Conservation (phyloP, 1,140 invertebrate species). For the Heterodera carotae region DNA sequence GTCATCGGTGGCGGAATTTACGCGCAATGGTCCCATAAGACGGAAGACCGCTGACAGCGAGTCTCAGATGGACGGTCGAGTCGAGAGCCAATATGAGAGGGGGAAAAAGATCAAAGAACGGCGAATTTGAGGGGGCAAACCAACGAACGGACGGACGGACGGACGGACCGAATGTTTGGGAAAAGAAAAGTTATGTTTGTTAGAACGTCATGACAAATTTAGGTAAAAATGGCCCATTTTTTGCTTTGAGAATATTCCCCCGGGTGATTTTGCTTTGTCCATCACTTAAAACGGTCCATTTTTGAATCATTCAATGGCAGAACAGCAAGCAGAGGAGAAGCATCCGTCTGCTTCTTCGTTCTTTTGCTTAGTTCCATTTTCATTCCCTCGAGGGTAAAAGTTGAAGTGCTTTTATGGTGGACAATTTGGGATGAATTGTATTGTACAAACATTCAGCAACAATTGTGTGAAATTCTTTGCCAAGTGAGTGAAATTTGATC, state of each 20-base stretch:
- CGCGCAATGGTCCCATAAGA: background rate
- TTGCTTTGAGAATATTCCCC: no score
- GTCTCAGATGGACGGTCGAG: background rate
- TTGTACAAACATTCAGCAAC: background rate
- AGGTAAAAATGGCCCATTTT: no score
- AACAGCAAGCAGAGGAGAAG: no score
- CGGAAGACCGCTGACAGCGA: no score
- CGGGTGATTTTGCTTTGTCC: no score
- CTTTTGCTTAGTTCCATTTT: background rate
- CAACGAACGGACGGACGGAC: background rate
- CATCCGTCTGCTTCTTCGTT: no score
- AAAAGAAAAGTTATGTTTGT: no score
- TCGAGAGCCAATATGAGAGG: background rate
- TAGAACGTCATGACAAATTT: no score
- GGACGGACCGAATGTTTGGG: background rate
- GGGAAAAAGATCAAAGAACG: background rate
- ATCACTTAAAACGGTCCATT: no score
- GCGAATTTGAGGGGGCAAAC: no score
- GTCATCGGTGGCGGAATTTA: background rate
- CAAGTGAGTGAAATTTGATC: background rate
- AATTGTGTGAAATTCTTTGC: slow-evolving; percentile 1
- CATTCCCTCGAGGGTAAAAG: background rate
- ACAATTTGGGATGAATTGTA: background rate
- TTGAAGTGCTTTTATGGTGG: background rate
- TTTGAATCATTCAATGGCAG: no score